A percentile compares a stretch with the other conserved stretches of the same genome.
phyloP scores from a whole-genome alignment of 1,140 invertebrate genomes.

The Odontomachus brunneus region DNA sequence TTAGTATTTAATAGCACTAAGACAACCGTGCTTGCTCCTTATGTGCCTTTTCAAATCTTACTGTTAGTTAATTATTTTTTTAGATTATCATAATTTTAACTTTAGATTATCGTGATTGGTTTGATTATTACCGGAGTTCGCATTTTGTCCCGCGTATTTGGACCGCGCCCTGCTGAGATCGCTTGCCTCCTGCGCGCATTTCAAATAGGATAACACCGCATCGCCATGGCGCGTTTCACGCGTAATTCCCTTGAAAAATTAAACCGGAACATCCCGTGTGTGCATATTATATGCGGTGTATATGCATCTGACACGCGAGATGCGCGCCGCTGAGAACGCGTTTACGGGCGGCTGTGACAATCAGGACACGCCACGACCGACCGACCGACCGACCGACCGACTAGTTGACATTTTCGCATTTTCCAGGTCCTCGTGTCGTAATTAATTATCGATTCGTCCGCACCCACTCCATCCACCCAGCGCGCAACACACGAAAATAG shows the following conservation, averaged over 20 bases:
- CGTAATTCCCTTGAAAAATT: slow-evolving; percentile 59
- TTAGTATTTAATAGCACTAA: too few species aligned
- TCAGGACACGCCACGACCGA: not conserved
- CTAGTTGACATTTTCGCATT: slow-evolving; percentile 54
- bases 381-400: slow-evolving; percentile 2
- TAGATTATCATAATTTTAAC: too few species aligned
- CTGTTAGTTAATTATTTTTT: too few species aligned
- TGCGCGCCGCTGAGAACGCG: slow-evolving; percentile 47
- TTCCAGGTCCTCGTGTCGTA: slow-evolving; percentile 47
- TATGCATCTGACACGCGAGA: slow-evolving; percentile 57
- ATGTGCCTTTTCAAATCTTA: too few species aligned
- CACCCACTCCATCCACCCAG: too few species aligned
- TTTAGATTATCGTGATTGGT: too few species aligned
- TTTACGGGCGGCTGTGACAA: slow-evolving; percentile 50
- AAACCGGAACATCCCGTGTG: slow-evolving; percentile 43
- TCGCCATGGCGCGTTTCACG: slow-evolving; percentile 40
- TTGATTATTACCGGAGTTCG: too few species aligned
- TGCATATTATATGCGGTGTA: slow-evolving; percentile 45
- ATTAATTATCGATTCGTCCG: slow-evolving; percentile 54
- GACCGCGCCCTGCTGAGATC: not conserved
- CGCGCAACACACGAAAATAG: slow-evolving; percentile 44
- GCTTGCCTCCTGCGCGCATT: slow-evolving; percentile 28
- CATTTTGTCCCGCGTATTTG: slow-evolving; percentile 9
- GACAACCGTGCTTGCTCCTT: too few species aligned
- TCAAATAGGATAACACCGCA: slow-evolving; percentile 42